These are phyloP conservation scores for Stegastes partitus DNA, from an alignment of 2,113 vertebrate genomes.

Conservation along the genomic window DNA sequence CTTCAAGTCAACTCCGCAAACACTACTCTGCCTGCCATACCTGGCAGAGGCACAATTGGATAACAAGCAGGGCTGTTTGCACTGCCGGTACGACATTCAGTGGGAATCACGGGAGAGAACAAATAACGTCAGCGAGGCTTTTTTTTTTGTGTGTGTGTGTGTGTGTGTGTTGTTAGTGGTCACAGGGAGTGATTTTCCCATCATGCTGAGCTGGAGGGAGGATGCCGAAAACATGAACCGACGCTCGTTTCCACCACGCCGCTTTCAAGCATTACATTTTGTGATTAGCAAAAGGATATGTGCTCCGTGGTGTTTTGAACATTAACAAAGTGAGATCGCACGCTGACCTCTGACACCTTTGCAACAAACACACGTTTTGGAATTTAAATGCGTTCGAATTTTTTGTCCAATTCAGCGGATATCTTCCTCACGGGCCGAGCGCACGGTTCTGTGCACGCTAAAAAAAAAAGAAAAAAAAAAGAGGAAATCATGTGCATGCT, in stretches of 20 bases:
- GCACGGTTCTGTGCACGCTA: too few species aligned
- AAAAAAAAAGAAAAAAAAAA: too few species aligned
- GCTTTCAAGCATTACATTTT: background rate
- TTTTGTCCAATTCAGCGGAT: too few species aligned
- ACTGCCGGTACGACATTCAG: conserved; percentile 48
- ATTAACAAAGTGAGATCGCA: too few species aligned
- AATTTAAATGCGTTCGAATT: too few species aligned
- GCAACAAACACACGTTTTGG: too few species aligned
- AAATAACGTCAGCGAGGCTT: conserved; percentile 44
- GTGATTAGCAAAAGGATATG: too few species aligned
- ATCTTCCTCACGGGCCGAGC: too few species aligned
- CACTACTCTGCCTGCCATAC: conserved; percentile 49
- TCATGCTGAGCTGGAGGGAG: conserved; percentile 56
- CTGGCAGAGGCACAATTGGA: conserved; percentile 71
- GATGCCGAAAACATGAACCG: conserved; percentile 41
- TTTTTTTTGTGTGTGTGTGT: background rate
- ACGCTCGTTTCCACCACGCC: conserved; percentile 14
- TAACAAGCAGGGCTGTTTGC: conserved; percentile 68
- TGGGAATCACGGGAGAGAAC: conserved; percentile 49
- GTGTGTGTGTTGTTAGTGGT: conserved; percentile 46
- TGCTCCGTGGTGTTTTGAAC: too few species aligned
- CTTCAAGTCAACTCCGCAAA: conserved; percentile 65
- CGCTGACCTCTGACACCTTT: too few species aligned
- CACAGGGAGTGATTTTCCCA: conserved; percentile 55
- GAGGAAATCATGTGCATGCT: too few species aligned